phyloP scores from a whole-genome alignment of 2,888 invertebrate genomes.

The Volucella bombylans region DNA sequence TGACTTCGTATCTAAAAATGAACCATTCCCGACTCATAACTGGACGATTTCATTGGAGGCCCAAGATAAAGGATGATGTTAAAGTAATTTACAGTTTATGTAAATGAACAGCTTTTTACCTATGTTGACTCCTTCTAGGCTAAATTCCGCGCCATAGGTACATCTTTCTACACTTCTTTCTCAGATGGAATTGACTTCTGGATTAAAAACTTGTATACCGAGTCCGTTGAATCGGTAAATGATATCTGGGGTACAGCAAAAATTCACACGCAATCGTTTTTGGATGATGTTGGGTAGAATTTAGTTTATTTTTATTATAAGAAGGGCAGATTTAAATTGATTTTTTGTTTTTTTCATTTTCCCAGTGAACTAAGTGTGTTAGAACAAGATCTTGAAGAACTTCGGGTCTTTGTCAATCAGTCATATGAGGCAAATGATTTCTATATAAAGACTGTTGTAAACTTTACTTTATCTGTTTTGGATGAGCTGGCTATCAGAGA shows the following conservation, averaged over 20 bases:
- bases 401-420: constrained; percentile 88
- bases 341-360: neutral
- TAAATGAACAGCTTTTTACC: neutral
- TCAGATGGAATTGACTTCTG: constrained; percentile 85
- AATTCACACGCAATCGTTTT: constrained; percentile 86
- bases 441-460: constrained; percentile 90
- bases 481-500: constrained; percentile 90
- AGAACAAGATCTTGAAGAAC: constrained; percentile 84
- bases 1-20: constrained; percentile 90
- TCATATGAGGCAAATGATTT: constrained; percentile 92
- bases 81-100: constrained; percentile 80
- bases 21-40: constrained; percentile 93
- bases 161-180: constrained; percentile 83
- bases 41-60: constrained; percentile 91
- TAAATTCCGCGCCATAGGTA: constrained; percentile 81
- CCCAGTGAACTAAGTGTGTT: constrained; percentile 85
- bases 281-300: constrained; percentile 87
- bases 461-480: constrained; percentile 87
- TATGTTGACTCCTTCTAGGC: constrained; percentile 78
- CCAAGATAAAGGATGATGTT: constrained; percentile 87
- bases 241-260: constrained; percentile 90
- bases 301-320: neutral
- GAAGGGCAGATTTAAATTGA: no score
- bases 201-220: constrained; percentile 87
- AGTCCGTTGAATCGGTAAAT: constrained; percentile 86